phyloP scores from a whole-genome alignment of 1,140 invertebrate species.

The Harlomillsia oculata region DNA sequence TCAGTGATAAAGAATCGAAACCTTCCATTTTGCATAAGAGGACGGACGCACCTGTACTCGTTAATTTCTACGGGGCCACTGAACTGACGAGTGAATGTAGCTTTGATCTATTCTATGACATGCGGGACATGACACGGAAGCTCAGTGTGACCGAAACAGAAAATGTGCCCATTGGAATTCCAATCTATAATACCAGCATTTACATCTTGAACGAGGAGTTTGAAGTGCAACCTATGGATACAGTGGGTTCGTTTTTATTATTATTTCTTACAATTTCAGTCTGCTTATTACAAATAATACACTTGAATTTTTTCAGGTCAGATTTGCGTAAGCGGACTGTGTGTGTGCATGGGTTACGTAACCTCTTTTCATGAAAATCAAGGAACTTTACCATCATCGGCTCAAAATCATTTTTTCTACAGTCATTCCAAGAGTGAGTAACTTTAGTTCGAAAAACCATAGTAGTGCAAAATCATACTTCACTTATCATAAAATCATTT shows the following conservation, averaged over 20 bases:
- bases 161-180: background rate
- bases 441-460: too few relatives aligned
- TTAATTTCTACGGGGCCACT: constrained; percentile 1
- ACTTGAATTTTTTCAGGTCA: background rate
- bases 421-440: too few relatives aligned
- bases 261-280: background rate
- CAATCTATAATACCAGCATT: background rate
- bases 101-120: too few relatives aligned
- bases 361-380: too few relatives aligned
- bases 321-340: background rate
- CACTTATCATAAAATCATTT: too few relatives aligned
- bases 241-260: background rate
- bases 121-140: too few relatives aligned
- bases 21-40: too few relatives aligned
- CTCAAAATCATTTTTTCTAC: too few relatives aligned
- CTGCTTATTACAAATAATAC: background rate
- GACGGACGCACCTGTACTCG: too few relatives aligned
- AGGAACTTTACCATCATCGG: too few relatives aligned
- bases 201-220: background rate
- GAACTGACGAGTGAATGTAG: too few relatives aligned
- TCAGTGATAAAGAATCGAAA: background rate
- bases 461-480: too few relatives aligned
- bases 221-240: background rate
- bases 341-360: background rate
- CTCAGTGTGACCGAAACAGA: background rate